Evolutionary conservation across 2,797 vertebrate genomes (phyloP), one percentile per base, ranked within the genome.

Genomic region (Sparus aurata): DNA sequence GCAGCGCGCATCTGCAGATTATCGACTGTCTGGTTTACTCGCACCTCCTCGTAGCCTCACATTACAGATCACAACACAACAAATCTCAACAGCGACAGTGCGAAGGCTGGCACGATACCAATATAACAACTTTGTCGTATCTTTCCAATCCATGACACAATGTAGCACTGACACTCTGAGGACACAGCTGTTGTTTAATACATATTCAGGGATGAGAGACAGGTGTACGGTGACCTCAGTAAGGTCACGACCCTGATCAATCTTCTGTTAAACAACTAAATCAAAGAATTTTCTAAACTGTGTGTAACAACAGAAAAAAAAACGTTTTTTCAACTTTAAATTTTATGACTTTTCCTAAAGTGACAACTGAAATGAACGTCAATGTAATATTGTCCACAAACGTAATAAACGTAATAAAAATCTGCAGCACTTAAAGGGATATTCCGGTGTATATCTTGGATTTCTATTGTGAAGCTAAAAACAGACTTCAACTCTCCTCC

Each of bases 31-130:
- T 83, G 8, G 34, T 34, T 7, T 27, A 13, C 25, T 25, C 7
- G 18, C 58, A 49, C 8, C 46, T 69, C 57, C 60, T 79, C 11
- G 3, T 12, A 65, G 61, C 54, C 20, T 52, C 45, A 47, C 55
- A 64, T 78, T 72, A 80, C 68, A 58, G 52, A 87, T 75, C 62
- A 69, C 30, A 74, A 43, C 45, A 62, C 55, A 67, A 52, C 49
- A 66, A 77, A 74, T 78, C 60, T 69, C 25, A 46, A 46, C 45
- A 65, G 38, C 53, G 58, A 27, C 38, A 53, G 58, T 47, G 45
- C 69, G 67, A 75, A 68, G 45, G 47, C 38, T 66, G 54, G 27
- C 41, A 63, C 22, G 46, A 58, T 63, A 74, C 12, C 18, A 67
- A 70, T 0, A 20, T 38, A 27, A n/a, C 55, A 49, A 64, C 66